phyloP scores from a whole-genome alignment of 2,888 invertebrate species.

The Aporophyla lueneburgensis region DNA sequence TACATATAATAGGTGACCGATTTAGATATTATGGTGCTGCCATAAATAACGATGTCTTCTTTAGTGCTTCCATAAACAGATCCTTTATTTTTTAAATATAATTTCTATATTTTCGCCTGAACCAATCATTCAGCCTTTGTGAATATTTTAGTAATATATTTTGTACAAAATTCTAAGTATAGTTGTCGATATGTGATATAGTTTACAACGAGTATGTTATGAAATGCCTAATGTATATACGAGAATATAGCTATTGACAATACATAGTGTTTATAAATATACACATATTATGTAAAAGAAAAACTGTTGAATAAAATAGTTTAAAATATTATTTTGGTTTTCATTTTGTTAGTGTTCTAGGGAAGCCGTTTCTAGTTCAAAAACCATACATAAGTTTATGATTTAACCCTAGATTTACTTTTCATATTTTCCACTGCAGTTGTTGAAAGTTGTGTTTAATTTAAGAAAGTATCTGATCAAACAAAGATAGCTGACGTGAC shows the following conservation, averaged over 20 bases:
- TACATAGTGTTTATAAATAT: slow-evolving; percentile 73
- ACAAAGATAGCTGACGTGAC: too few species aligned
- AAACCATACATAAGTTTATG: background rate
- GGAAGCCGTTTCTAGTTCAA: background rate
- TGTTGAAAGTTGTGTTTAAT: background rate
- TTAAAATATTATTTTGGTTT: slow-evolving; percentile 65
- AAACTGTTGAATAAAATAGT: slow-evolving; percentile 85
- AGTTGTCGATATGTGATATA: slow-evolving; percentile 88
- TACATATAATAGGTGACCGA: slow-evolving; percentile 33
- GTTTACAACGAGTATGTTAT: slow-evolving; percentile 84
- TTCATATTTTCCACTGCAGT: background rate
- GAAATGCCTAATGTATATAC: slow-evolving; percentile 86
- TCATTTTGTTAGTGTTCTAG: slow-evolving; percentile 15
- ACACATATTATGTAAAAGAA: slow-evolving; percentile 77
- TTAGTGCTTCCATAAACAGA: slow-evolving; percentile 74
- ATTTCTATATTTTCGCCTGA: slow-evolving; percentile 36
- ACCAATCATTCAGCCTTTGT: slow-evolving; percentile 60
- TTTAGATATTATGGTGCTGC: slow-evolving; percentile 54
- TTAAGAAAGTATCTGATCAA: background rate
- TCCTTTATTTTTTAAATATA: slow-evolving; percentile 39
- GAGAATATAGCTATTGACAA: slow-evolving; percentile 69
- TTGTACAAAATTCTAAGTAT: slow-evolving; percentile 76
- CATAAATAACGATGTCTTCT: slow-evolving; percentile 44
- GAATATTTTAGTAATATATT: slow-evolving; percentile 75
- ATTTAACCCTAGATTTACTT: background rate